A percentile compares a stretch with the other conserved stretches of the same genome.
Evolutionary conservation across 2,797 vertebrate genomes (phyloP).

Genomic region (Champsocephalus esox): DNA sequence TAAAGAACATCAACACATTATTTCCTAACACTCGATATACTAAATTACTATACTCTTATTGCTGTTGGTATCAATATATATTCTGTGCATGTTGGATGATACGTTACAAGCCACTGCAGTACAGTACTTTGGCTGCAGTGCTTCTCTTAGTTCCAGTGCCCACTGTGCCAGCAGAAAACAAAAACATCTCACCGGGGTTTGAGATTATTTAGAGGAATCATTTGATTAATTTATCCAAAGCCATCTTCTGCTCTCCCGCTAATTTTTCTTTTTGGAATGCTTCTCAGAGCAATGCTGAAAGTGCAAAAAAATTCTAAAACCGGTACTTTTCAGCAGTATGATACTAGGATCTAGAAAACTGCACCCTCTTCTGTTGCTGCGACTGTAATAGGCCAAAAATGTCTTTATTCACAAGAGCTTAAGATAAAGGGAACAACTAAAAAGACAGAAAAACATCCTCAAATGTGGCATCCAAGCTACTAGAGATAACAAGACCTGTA

Average conservation of each 20-base stretch:
- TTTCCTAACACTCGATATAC: background rate
- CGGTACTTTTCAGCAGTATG: background rate
- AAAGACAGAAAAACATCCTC: constrained; percentile 1
- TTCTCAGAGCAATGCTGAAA: background rate
- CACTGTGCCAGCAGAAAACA: no score
- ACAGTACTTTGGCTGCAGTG: no score
- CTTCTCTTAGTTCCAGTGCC: no score
- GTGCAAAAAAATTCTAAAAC: background rate
- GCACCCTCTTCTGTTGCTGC: constrained; percentile 19
- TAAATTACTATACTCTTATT: background rate
- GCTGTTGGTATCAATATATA: background rate
- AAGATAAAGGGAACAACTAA: background rate
- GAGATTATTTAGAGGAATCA: no score
- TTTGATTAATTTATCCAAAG: background rate
- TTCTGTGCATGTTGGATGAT: background rate
- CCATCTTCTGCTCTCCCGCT: background rate
- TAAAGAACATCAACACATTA: background rate
- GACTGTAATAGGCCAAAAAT: no score
- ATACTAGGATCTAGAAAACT: background rate
- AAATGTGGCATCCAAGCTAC: constrained; percentile 4
- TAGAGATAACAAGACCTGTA: background rate
- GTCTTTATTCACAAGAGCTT: no score
- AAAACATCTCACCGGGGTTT: no score
- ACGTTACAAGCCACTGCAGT: background rate
- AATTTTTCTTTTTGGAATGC: background rate